Evolutionary conservation across 2,888 invertebrate genomes (phyloP).

Genomic region (Drosophila robusta): DNA sequence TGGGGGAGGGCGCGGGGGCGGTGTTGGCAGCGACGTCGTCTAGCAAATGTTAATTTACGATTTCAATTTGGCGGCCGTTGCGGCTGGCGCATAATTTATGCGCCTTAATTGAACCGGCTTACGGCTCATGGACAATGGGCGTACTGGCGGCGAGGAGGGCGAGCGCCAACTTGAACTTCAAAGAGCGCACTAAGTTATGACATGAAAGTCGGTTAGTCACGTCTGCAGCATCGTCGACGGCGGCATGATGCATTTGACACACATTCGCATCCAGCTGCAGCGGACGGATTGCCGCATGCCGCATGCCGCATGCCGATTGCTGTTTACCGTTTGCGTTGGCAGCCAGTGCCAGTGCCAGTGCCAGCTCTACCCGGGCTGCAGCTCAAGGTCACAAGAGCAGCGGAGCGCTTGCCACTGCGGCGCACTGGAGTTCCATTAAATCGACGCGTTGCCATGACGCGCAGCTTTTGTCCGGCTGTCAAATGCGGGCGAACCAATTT

Average conservation of each 20-base stretch:
- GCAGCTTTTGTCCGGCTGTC: slow-evolving; percentile 52
- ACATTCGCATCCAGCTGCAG: slow-evolving; percentile 67
- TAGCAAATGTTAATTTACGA: slow-evolving; percentile 80
- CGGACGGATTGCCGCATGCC: slow-evolving; percentile 45
- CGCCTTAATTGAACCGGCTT: slow-evolving; percentile 76
- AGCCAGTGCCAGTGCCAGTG: slow-evolving; percentile 6
- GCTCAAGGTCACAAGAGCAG: slow-evolving; percentile 63
- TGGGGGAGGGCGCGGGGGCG: background rate
- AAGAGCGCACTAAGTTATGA: slow-evolving; percentile 75
- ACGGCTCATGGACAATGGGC: slow-evolving; percentile 40
- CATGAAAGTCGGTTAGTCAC: slow-evolving; percentile 81
- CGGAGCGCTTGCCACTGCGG: slow-evolving; percentile 23
- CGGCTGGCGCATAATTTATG: slow-evolving; percentile 78
- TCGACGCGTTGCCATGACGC: slow-evolving; percentile 47
- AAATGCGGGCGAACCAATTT: slow-evolving; percentile 59
- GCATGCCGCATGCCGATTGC: slow-evolving; percentile 34
- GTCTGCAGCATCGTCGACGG: slow-evolving; percentile 58
- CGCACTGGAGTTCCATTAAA: slow-evolving; percentile 46
- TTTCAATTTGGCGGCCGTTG: slow-evolving; percentile 78
- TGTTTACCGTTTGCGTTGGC: slow-evolving; percentile 5
- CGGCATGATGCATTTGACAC: slow-evolving; percentile 79
- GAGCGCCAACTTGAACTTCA: slow-evolving; percentile 75
- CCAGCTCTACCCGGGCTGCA: slow-evolving; percentile 22
- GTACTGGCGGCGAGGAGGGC: background rate
- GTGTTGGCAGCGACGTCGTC: slow-evolving; percentile 42